phyloP scores from a whole-genome alignment of 2,888 invertebrate species.

The Lacanobia wlatinum region DNA sequence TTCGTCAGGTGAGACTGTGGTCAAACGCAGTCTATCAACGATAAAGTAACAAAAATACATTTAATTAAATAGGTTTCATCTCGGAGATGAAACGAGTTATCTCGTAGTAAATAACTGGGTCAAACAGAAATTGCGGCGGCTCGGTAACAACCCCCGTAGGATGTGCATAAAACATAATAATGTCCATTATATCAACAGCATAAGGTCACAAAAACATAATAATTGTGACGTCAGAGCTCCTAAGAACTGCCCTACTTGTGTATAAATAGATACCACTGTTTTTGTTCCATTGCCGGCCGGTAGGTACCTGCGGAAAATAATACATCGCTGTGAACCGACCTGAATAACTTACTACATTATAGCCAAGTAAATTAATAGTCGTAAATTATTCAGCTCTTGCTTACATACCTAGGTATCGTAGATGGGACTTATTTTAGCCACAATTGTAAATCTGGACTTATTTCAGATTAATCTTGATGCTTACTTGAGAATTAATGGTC shows the following conservation, averaged over 20 bases:
- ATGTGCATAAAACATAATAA: conserved; percentile 9
- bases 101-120: not conserved
- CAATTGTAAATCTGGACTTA: conserved; percentile 45
- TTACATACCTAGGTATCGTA: conserved; percentile 18
- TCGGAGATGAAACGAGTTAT: no score
- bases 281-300: conserved; percentile 42
- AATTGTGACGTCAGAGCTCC: conserved; percentile 27
- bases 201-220: conserved; percentile 15
- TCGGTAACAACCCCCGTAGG: no score
- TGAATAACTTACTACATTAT: conserved; percentile 54
- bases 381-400: conserved; percentile 50
- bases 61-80: no score
- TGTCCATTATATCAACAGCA: conserved; percentile 4
- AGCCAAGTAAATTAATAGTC: conserved; percentile 47
- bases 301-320: conserved; percentile 43
- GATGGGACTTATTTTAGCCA: conserved; percentile 15
- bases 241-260: conserved; percentile 45
- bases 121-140: not conserved
- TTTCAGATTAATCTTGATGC: conserved; percentile 30
- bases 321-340: conserved; percentile 47
- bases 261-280: conserved; percentile 36
- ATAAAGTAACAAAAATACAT: no score
- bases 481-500: conserved; percentile 31
- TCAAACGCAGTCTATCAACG: no score
- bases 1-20: no score